A percentile compares a stretch with the other conserved stretches of the same genome.
Conservation (phyloP, 2,888 invertebrate species). For the Pherbina coryleti region DNA sequence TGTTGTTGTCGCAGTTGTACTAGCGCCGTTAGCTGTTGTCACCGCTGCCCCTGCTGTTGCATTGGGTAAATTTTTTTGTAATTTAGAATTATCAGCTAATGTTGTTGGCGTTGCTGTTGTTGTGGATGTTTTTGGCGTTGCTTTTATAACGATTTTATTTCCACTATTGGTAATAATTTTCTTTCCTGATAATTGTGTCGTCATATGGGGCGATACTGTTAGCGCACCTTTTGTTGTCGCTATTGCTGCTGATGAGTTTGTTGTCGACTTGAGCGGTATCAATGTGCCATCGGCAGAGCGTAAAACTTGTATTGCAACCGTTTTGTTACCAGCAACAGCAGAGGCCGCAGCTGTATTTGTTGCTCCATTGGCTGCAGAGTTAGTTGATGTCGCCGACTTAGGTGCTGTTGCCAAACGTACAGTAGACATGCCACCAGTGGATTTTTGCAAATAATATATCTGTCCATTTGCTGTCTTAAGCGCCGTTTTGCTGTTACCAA, state of each 20-base stretch:
- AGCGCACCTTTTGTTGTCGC: slow-evolving; percentile 47
- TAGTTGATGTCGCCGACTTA: slow-evolving; percentile 10
- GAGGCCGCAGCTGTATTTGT: slow-evolving; percentile 27
- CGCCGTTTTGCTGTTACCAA: slow-evolving; percentile 54
- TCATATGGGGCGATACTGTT: slow-evolving; percentile 51
- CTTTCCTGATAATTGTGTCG: slow-evolving; percentile 46
- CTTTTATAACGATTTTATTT: slow-evolving; percentile 51
- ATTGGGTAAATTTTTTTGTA: slow-evolving; percentile 5
- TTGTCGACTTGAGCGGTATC: slow-evolving; percentile 52
- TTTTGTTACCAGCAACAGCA: slow-evolving; percentile 40
- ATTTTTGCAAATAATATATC: slow-evolving; percentile 69
- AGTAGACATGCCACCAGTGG: slow-evolving; percentile 54
- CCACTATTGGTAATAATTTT: slow-evolving; percentile 52
- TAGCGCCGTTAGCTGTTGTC: neutral
- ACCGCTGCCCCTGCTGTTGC: slow-evolving; percentile 40
- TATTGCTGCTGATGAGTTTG: slow-evolving; percentile 28
- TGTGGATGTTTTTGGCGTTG: slow-evolving; percentile 34
- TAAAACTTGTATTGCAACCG: slow-evolving; percentile 59
- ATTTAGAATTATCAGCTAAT: slow-evolving; percentile 9
- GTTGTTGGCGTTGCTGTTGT: slow-evolving; percentile 32
- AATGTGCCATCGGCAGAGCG: slow-evolving; percentile 56
- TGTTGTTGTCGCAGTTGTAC: slow-evolving; percentile 34
- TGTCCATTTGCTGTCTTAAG: slow-evolving; percentile 69
- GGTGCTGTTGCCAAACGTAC: slow-evolving; percentile 39
- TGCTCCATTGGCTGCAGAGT: slow-evolving; percentile 27